Conservation (phyloP, 2,113 vertebrate species). For the Smithornis capensis region DNA sequence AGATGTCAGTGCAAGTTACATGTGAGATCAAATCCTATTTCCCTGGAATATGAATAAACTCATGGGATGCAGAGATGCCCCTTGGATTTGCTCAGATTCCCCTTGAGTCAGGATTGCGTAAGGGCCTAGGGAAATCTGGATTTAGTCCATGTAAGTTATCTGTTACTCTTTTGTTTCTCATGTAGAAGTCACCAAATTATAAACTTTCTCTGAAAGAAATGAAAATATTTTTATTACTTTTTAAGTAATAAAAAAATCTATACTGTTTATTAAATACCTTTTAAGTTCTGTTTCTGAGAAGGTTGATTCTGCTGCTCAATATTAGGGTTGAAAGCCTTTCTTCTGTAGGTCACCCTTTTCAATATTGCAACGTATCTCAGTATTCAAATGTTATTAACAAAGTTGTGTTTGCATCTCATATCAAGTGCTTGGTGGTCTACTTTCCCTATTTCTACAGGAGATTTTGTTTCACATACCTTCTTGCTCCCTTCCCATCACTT, state of each 20-base stretch:
- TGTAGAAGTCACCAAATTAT: background rate
- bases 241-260: background rate
- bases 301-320: background rate
- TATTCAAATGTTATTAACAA: background rate
- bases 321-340: background rate
- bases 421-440: background rate
- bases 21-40: background rate
- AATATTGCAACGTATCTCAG: background rate
- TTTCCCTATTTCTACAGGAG: background rate
- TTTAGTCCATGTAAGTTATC: background rate
- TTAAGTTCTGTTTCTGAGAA: background rate
- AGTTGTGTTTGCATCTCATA: background rate
- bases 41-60: background rate
- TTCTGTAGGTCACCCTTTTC: background rate
- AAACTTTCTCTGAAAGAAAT: background rate
- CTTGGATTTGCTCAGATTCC: background rate
- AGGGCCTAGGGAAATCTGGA: background rate
- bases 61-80: background rate
- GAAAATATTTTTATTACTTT: background rate
- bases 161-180: slow-evolving; percentile 14
- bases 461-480: background rate
- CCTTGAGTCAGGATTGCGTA: background rate
- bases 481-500: background rate
- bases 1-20: background rate
- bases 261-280: background rate